These are phyloP conservation scores for Drosophila pandora DNA, from an alignment of 1,140 invertebrate species.

Conservation along the genomic window DNA sequence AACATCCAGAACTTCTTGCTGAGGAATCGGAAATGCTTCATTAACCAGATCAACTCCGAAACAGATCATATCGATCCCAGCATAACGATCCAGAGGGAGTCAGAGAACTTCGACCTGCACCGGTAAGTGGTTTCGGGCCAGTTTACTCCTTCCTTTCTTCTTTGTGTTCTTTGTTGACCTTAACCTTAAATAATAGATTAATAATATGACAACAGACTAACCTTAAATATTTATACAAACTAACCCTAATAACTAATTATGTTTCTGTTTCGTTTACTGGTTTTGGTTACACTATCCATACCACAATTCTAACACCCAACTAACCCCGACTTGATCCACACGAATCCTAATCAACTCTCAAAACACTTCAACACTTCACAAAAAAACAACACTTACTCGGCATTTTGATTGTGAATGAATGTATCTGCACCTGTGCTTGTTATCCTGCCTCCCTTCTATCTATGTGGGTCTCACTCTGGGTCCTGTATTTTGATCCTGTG, in stretches of 20 bases:
- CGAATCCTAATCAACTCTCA: slow-evolving; percentile 20
- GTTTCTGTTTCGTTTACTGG: slow-evolving; percentile 6
- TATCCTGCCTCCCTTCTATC: slow-evolving; percentile 40
- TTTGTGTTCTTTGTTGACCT: slow-evolving; percentile 15
- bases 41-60: slow-evolving; percentile 90
- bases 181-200: slow-evolving; percentile 29
- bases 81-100: slow-evolving; percentile 83
- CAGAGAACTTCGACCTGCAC: slow-evolving; percentile 77
- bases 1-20: slow-evolving; percentile 95
- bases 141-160: neutral
- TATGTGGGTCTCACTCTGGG: slow-evolving; percentile 38
- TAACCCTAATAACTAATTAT: neutral
- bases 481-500: slow-evolving; percentile 17
- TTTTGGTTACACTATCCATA: slow-evolving; percentile 2
- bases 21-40: slow-evolving; percentile 90
- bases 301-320: slow-evolving; percentile 6
- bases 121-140: slow-evolving; percentile 61
- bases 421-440: slow-evolving; percentile 45
- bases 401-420: slow-evolving; percentile 10
- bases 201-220: slow-evolving; percentile 18
- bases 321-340: slow-evolving; percentile 2
- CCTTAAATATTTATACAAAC: neutral
- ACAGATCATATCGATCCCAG: slow-evolving; percentile 88
- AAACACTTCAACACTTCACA: slow-evolving; percentile 4
- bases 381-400: slow-evolving; percentile 6